These are phyloP conservation scores for Nannobrachium achirus DNA, from an alignment of 2,113 vertebrate species.

Conservation along the genomic window DNA sequence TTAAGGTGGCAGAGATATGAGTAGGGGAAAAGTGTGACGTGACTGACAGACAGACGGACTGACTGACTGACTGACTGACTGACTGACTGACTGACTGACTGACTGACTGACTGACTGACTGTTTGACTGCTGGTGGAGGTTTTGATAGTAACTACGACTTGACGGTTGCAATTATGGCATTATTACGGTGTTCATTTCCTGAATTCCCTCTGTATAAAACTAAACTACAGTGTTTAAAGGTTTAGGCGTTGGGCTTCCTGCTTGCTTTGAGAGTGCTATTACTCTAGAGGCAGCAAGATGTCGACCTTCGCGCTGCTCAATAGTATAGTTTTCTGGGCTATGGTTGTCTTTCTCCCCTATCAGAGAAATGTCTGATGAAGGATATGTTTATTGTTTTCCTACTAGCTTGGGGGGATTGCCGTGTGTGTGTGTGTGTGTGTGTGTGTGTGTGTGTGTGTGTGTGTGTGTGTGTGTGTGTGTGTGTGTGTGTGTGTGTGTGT, in stretches of 20 bases:
- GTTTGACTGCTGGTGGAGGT: no score
- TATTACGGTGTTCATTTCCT: not conserved
- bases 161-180: no score
- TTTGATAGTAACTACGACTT: no score
- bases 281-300: not conserved
- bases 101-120: no score
- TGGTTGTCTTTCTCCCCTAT: constrained; percentile 1
- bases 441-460: not conserved
- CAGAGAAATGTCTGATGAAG: not conserved
- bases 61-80: no score
- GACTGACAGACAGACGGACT: no score
- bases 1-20: no score
- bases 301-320: not conserved
- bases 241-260: not conserved
- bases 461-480: not conserved
- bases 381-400: not conserved
- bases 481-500: not conserved
- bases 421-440: not conserved
- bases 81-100: no score
- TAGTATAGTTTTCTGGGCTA: not conserved
- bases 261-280: not conserved
- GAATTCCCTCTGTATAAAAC: not conserved
- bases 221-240: not conserved
- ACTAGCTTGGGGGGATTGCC: not conserved
- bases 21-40: no score